Conservation (phyloP, 2,113 vertebrate species). For the Alectura lathami region DNA sequence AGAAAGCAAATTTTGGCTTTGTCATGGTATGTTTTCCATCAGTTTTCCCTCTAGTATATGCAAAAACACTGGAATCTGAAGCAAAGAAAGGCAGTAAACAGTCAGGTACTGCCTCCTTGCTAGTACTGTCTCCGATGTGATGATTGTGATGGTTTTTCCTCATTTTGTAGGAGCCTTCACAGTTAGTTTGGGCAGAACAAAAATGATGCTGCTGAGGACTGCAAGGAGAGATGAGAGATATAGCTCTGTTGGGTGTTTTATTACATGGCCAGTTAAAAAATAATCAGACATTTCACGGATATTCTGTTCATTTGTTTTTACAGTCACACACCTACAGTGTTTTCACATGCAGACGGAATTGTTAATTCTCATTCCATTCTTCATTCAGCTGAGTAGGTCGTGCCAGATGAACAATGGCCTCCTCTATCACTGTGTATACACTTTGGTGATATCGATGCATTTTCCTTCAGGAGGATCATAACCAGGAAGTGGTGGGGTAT, state of each 20-base stretch:
- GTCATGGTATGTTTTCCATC: neutral
- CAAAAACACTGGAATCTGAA: neutral
- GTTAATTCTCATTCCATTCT: neutral
- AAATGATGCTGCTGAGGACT: neutral
- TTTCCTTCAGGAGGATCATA: constrained; percentile 91
- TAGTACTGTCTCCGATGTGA: neutral
- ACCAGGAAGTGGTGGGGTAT: constrained; percentile 81
- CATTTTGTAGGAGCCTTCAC: neutral
- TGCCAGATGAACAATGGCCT: neutral
- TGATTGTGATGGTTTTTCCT: neutral
- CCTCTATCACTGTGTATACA: constrained; percentile 82
- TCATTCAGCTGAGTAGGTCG: rapidly evolving
- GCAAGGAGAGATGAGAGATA: too few relatives aligned
- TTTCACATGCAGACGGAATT: neutral
- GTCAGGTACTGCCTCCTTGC: neutral
- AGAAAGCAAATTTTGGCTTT: neutral
- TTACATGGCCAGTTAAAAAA: rapidly evolving
- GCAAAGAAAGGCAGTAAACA: neutral
- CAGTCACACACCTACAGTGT: neutral
- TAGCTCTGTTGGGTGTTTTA: neutral
- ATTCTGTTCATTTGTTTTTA: neutral
- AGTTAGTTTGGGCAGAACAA: neutral
- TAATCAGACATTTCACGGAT: neutral
- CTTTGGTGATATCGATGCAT: constrained; percentile 85
- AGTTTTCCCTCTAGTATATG: neutral